phyloP scores from a whole-genome alignment of 2,797 vertebrate species.

The Rachycentron canadum region DNA sequence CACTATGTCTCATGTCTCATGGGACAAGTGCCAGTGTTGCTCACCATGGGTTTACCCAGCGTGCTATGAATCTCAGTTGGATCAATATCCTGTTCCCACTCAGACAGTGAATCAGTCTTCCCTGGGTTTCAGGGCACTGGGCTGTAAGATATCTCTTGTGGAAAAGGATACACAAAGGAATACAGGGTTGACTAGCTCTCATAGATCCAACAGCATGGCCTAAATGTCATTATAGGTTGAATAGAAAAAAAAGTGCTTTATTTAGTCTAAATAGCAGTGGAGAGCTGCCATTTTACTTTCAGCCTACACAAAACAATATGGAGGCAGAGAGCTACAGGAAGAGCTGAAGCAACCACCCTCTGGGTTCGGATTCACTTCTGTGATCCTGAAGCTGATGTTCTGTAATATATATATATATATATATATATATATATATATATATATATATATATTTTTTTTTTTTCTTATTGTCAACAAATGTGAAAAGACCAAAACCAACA shows the following conservation, averaged over 20 bases:
- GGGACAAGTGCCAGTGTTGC: constrained; percentile 46
- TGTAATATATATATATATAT: too few relatives aligned
- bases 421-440: too few relatives aligned
- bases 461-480: neutral
- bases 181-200: constrained; percentile 21
- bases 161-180: constrained; percentile 37
- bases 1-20: constrained; percentile 38
- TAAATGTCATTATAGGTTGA: constrained; percentile 46
- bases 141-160: constrained; percentile 43
- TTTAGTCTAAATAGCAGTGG: constrained; percentile 27
- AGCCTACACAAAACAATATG: constrained; percentile 44
- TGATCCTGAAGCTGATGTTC: neutral
- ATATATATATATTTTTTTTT: too few relatives aligned
- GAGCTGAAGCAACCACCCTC: constrained; percentile 1
- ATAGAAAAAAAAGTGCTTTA: constrained; percentile 20
- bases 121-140: constrained; percentile 42
- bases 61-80: constrained; percentile 60
- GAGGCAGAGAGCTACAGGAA: constrained; percentile 28
- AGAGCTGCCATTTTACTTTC: constrained; percentile 59
- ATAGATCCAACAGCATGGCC: constrained; percentile 21
- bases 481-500: constrained; percentile 3
- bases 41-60: constrained; percentile 56
- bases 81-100: constrained; percentile 73
- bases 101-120: constrained; percentile 59
- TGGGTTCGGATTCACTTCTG: constrained; percentile 7